These are phyloP conservation scores for Eubasilissa splendida DNA, from an alignment of 2,888 invertebrate species.

Conservation along the genomic window DNA sequence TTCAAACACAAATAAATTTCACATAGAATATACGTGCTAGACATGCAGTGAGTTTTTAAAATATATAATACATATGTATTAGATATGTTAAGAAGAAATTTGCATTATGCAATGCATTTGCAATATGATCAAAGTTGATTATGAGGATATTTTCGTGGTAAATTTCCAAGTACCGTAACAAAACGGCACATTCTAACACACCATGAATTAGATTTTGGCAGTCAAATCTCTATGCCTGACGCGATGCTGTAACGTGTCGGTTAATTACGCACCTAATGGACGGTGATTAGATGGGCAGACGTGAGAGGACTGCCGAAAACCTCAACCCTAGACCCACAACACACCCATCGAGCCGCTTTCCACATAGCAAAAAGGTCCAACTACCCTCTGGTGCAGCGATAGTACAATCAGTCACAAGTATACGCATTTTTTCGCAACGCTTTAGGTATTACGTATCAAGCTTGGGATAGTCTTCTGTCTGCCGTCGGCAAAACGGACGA, in stretches of 20 bases:
- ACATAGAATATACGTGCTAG: no score
- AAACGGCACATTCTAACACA: neutral
- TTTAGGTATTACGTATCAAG: neutral
- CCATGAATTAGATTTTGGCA: slow-evolving; percentile 29
- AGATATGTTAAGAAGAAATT: no score
- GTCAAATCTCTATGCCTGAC: slow-evolving; percentile 51
- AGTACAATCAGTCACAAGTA: neutral
- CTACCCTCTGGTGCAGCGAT: neutral
- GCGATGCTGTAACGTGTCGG: slow-evolving; percentile 42
- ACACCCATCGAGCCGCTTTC: neutral
- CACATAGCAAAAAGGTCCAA: slow-evolving; percentile 5
- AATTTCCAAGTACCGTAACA: no score
- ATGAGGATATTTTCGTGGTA: no score
- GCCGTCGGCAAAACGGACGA: slow-evolving; percentile 11
- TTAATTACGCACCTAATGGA: slow-evolving; percentile 54
- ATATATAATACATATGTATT: no score
- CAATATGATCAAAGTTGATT: no score
- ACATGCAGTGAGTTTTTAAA: no score
- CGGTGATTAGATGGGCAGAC: slow-evolving; percentile 49
- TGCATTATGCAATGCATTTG: no score
- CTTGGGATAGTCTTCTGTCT: neutral
- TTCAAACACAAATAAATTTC: no score
- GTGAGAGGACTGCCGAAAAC: slow-evolving; percentile 44
- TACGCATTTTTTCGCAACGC: neutral
- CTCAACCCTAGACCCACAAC: neutral